Evolutionary conservation across 1,140 invertebrate species (phyloP), one percentile per base, ranked within the genome.

Genomic region (Drosophila cardini): DNA sequence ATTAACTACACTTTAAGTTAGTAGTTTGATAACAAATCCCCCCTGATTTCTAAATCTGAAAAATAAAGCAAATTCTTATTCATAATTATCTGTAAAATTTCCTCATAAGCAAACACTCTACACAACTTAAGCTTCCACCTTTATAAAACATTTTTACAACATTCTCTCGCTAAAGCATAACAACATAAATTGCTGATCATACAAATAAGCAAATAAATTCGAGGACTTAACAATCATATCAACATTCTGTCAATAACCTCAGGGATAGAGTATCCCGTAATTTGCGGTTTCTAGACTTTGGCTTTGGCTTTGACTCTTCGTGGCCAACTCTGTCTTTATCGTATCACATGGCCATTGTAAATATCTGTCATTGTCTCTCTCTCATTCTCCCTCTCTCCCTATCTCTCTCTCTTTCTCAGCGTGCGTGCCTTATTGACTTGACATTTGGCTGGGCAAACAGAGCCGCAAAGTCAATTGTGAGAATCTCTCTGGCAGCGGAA

Each of bases 341-440:
- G 16, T 38, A n/a, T 52, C 48, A n/a, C 26, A 26, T 52, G 21
- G 1, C 55, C 2, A n/a, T 10, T 58, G 46, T 36, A 43, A 34
- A 67, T 40, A 50, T 15, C 21, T 26, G 21, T 26, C 21, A 26
- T 26, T 6, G 11, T 40, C 10, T 48, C 8, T 34, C 6, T 11
- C 34, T 46, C n/a, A 26, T n/a, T n/a, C 15, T 18, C 6, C 40
- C 36, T 42, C 26, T 50, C 5, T 46, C 10, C 40, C 48, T n/a
- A n/a, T 34, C 15, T n/a, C 15, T 18, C 6, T 45, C 36, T 42
- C 26, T 50, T 7, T 46, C 10, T 45, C 48, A 61, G 45, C 62
- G 82, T 82, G 83, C 83, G 79, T 85, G 82, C 82, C 75, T 71
- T 86, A 86, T 86, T 86, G 83, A 87, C 82, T 86, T 76, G 82